phyloP scores from a whole-genome alignment of 2,797 vertebrate species.

The Chelon auratus region DNA sequence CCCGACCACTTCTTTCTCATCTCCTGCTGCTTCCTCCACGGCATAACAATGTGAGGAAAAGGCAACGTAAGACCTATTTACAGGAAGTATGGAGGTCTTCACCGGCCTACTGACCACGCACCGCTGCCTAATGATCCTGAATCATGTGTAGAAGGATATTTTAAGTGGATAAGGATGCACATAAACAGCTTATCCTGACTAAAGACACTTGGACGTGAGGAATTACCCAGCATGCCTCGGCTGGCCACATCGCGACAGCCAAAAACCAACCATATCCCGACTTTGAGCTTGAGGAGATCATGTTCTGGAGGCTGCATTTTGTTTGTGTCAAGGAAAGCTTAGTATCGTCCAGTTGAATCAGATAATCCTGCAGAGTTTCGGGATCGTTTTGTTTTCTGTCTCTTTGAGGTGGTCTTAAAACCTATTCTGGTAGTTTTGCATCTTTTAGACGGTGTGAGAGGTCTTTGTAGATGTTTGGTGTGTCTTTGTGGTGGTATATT shows the following conservation, averaged over 20 bases:
- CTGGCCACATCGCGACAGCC: constrained; percentile 13
- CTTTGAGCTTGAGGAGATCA: background rate
- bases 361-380: too few species aligned
- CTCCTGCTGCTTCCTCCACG: constrained; percentile 25
- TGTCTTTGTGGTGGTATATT: too few species aligned
- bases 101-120: background rate
- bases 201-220: constrained; percentile 32
- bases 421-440: too few species aligned
- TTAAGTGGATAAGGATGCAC: constrained; percentile 46
- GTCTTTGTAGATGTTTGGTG: too few species aligned
- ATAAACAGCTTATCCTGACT: constrained; percentile 50
- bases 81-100: background rate
- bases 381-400: too few species aligned
- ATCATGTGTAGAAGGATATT: background rate
- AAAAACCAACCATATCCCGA: background rate
- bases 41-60: background rate
- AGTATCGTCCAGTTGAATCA: too few species aligned
- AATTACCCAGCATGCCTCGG: constrained; percentile 22
- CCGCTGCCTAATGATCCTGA: background rate
- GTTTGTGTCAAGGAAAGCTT: too few species aligned
- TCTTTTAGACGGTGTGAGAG: too few species aligned
- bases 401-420: too few species aligned
- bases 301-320: too few species aligned
- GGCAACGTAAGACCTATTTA: background rate
- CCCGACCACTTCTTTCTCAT: background rate